Conservation (phyloP, 2,888 invertebrate species). For the Leptinotarsa tumamoca region DNA sequence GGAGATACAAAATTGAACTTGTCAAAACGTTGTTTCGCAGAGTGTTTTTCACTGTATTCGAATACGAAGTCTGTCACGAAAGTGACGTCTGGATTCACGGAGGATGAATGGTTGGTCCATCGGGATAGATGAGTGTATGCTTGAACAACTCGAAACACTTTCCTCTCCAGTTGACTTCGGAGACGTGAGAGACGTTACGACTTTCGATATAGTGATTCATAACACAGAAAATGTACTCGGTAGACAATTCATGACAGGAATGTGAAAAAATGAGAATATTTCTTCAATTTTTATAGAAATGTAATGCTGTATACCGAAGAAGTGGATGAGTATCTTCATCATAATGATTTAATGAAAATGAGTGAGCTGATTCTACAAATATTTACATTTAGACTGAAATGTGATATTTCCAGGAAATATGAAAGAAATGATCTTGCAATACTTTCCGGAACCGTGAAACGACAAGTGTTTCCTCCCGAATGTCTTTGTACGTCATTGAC, state of each 20-base stretch:
- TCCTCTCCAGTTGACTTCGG: conserved; percentile 45
- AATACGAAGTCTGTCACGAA: conserved; percentile 25
- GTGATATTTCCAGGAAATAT: too few relatives aligned
- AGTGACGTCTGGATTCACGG: conserved; percentile 31
- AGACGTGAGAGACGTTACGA: conserved; percentile 36
- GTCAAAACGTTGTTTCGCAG: conserved; percentile 36
- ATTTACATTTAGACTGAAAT: too few relatives aligned
- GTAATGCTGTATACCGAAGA: too few relatives aligned
- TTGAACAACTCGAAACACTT: conserved; percentile 49
- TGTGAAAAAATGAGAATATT: neutral
- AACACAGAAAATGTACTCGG: neutral
- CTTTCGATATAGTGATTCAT: conserved; percentile 26
- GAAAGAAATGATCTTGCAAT: too few relatives aligned
- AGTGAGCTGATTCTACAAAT: too few relatives aligned
- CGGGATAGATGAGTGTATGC: conserved; percentile 23
- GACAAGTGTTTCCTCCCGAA: too few relatives aligned
- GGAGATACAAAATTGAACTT: conserved; percentile 36
- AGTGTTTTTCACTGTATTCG: conserved; percentile 41
- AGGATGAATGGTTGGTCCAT: conserved; percentile 31
- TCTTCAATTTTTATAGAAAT: too few relatives aligned
- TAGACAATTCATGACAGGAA: neutral
- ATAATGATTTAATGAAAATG: too few relatives aligned
- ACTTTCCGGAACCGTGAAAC: too few relatives aligned
- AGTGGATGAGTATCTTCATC: too few relatives aligned
- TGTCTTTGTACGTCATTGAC: too few relatives aligned